phyloP scores from a whole-genome alignment of 1,140 invertebrate species.

The Ceratina calcarata region DNA sequence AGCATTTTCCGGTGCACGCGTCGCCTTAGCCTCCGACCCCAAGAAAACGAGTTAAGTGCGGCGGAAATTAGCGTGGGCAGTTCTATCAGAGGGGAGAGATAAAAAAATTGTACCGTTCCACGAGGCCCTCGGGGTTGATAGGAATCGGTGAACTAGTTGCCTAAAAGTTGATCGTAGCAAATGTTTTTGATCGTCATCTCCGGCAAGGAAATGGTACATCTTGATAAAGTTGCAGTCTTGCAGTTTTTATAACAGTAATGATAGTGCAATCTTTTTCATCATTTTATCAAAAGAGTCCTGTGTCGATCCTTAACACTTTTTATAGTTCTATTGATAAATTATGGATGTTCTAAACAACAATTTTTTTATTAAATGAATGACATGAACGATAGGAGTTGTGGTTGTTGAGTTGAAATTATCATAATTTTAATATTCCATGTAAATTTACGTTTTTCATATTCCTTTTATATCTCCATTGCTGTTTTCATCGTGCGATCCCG shows the following conservation, averaged over 20 bases:
- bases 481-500: neutral
- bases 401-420: too few relatives aligned
- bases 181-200: neutral
- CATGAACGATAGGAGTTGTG: neutral
- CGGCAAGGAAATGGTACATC: neutral
- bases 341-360: neutral
- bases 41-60: conserved; percentile 42
- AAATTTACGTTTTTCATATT: too few relatives aligned
- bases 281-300: neutral
- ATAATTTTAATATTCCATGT: too few relatives aligned
- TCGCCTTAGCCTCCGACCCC: conserved; percentile 29
- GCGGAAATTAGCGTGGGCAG: conserved; percentile 29
- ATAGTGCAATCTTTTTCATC: neutral
- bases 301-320: neutral
- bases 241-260: neutral
- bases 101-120: neutral
- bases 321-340: neutral
- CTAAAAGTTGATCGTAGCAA: neutral
- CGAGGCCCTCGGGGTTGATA: neutral
- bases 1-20: conserved; percentile 67
- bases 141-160: neutral
- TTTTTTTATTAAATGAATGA: neutral
- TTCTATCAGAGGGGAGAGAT: neutral
- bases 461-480: neutral
- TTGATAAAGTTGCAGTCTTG: neutral